Evolutionary conservation across 1,140 invertebrate species (phyloP), one percentile per base, ranked within the genome.

Genomic region (Calephelis nemesis): DNA sequence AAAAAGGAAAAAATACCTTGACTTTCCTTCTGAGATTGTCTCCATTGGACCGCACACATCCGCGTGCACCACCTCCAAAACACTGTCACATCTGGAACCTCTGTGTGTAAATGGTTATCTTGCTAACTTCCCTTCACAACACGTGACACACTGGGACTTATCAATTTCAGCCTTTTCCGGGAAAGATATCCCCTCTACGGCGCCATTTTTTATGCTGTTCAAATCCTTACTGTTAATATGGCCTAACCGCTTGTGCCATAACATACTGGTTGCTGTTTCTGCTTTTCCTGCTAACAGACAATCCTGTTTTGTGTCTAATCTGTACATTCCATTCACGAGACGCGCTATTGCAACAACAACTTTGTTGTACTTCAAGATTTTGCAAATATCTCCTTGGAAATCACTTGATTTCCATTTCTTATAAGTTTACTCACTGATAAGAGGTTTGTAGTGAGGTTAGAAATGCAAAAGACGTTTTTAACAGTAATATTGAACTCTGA

Each of bases 1-100:
- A n/a, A 75, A 74, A 6, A 82, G 52, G 9, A 90, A 49, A 71
- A 88, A 89, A 72, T 90, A 88, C 11, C 73, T 69, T 15, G 76
- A 63, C 30, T 70, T 73, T 48, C 76, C 76, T 67, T 78, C 52
- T 50, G 82, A 84, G 82, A 50, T 15, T 7, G 13, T 15, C n/a
- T 50, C 49, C 49, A 50, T 85, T 42, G 82, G 79, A 47, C 84
- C 82, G 71, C 81, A 84, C 8, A 90, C 62, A 73, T 50, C 49
- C 49, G 49, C 49, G 13, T 50, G 49, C 13, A 50, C 49, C 15
- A 54, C 7, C 15, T 54, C 50, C 9, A 54, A 30, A 15, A 54
- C 50, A 54, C 15, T 54, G 19, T 54, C 50, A 54, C 50, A 54
- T 30, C 50, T 54, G 15, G 15, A 30, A 54, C 50, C 50, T 54